Evolutionary conservation across 37 sponge, comb jelly and placozoan species (phyloP), one percentile per base, ranked within the genome.

Genomic region (Ianthella basta): DNA sequence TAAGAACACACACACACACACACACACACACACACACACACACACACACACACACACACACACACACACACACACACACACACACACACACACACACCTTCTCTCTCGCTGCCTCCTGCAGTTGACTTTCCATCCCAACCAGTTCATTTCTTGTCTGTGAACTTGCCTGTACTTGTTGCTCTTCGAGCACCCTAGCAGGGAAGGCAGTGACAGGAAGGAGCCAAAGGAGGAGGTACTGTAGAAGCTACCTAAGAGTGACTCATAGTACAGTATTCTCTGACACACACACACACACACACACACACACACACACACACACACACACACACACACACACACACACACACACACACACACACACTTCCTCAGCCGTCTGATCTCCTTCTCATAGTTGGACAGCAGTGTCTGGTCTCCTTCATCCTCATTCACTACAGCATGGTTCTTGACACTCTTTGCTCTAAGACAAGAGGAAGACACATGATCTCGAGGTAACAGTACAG

Each of bases 371-470:
- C 82, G 82, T 72, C 87, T 84, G 25, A 96, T 93, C 80, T 96
- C 97, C 37, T 83, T 55, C 79, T 96, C 91, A 70, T 96, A 96
- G 25, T 91, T 81, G 19, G 94, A 93, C 0, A 96, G 83, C 72
- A 96, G 70, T 8, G 91, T 94, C 66, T 96, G 91, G 63, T 96
- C 88, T 23, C 94, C 91, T n/a, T 91, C 67, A 50, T 96, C 97
- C 74, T 96, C 78, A 80, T 96, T 96, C 23, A 96, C 75, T 13
- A 84, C 38, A 32, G 97, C 97, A 67, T 87, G 82, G 81, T 96
- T 96, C 78, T 91, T 93, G 19, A 96, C 93, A 37, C 66, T 88
- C 86, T 96, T 96, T 55, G 97, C 97, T 19, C 94, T 94, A 54
- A 44, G 50, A 44, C 6, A 44, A 44, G 6, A 44, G 8, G 50